A percentile compares a stretch with the other conserved stretches of the same genome.
Evolutionary conservation across 2,113 vertebrate species (phyloP).

Genomic region (Strigops habroptila): DNA sequence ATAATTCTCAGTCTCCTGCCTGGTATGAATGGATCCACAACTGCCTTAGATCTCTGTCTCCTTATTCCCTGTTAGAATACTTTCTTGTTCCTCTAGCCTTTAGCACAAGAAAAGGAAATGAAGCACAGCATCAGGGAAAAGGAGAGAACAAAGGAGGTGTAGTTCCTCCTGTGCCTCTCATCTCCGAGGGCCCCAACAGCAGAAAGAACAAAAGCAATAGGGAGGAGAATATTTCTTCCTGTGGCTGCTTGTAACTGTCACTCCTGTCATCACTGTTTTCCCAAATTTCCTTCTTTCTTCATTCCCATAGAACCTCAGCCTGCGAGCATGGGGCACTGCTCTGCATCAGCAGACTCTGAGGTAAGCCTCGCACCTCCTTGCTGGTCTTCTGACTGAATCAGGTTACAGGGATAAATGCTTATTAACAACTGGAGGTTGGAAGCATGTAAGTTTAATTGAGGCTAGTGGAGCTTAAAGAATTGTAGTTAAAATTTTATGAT

Average conservation of each 20-base stretch:
- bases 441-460: background rate
- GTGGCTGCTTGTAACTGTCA: background rate
- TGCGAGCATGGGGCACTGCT: background rate
- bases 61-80: background rate
- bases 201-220: background rate
- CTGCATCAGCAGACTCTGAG: background rate
- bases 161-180: background rate
- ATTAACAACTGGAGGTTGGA: background rate
- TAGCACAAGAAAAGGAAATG: background rate
- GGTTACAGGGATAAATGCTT: background rate
- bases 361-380: background rate
- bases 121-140: background rate
- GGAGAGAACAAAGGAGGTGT: background rate
- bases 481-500: background rate
- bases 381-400: background rate
- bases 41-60: background rate
- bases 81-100: constrained; percentile 4
- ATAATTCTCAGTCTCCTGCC: background rate
- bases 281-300: background rate
- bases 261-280: background rate
- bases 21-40: background rate
- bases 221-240: background rate
- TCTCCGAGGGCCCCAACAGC: background rate
- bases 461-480: background rate
- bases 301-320: background rate